phyloP scores from a whole-genome alignment of 1,140 invertebrate species.

The Drosophila ohnishii region DNA sequence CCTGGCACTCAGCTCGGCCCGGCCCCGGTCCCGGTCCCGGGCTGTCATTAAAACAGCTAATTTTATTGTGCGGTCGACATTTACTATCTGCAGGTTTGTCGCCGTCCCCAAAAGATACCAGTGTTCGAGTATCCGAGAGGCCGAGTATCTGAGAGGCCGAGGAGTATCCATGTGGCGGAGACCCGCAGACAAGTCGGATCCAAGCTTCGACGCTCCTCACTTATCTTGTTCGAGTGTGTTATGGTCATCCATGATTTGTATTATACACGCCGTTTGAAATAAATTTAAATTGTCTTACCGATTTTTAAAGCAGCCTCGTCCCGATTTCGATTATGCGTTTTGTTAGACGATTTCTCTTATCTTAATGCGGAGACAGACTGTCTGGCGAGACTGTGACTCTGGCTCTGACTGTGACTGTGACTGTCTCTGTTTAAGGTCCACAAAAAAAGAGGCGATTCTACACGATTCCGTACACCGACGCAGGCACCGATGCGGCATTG shows the following conservation, averaged over 20 bases:
- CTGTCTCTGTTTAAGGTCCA: slow-evolving; percentile 2
- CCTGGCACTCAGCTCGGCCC: slow-evolving; percentile 44
- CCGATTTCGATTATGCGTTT: slow-evolving; percentile 83
- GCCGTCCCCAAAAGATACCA: slow-evolving; percentile 27
- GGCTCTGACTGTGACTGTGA: slow-evolving; percentile 8
- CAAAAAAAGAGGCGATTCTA: slow-evolving; percentile 23
- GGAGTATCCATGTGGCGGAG: slow-evolving; percentile 16
- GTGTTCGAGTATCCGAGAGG: slow-evolving; percentile 1
- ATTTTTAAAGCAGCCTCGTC: slow-evolving; percentile 58
- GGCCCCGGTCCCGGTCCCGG: slow-evolving; percentile 32
- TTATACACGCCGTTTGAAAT: slow-evolving; percentile 62
- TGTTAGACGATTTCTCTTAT: slow-evolving; percentile 82
- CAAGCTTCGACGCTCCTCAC: slow-evolving; percentile 34
- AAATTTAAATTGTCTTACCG: slow-evolving; percentile 79
- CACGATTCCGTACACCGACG: slow-evolving; percentile 10
- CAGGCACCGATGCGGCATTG: slow-evolving; percentile 42
- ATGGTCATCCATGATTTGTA: slow-evolving; percentile 65
- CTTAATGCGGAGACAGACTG: slow-evolving; percentile 80
- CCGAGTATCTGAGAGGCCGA: not conserved
- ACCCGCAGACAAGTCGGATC: slow-evolving; percentile 48
- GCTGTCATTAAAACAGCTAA: slow-evolving; percentile 78
- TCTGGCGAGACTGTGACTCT: slow-evolving; percentile 46
- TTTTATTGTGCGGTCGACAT: slow-evolving; percentile 79
- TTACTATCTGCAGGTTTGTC: slow-evolving; percentile 72
- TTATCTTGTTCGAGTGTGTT: slow-evolving; percentile 76